Evolutionary conservation across 2,888 invertebrate species (phyloP).

Genomic region (Nomada flava): DNA sequence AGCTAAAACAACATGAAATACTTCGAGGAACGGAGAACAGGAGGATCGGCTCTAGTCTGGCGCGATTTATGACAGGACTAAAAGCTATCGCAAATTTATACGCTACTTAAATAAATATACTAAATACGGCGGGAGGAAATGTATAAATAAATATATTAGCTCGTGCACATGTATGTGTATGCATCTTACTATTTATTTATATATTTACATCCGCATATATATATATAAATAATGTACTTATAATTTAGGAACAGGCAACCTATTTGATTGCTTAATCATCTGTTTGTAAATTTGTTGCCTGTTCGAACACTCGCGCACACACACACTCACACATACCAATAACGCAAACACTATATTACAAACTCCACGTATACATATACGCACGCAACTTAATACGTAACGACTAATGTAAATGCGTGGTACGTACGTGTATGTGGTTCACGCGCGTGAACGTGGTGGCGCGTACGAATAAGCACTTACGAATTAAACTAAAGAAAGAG

Average conservation of each 20-base stretch:
- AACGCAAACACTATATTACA: conserved; percentile 29
- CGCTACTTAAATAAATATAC: conserved; percentile 82
- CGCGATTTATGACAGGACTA: conserved; percentile 54
- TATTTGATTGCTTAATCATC: conserved; percentile 63
- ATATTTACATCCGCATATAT: conserved; percentile 50
- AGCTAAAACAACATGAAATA: conserved; percentile 74
- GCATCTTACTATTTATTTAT: conserved; percentile 31
- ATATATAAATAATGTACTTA: conserved; percentile 65
- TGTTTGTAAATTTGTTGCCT: conserved; percentile 64
- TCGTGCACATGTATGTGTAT: conserved; percentile 23
- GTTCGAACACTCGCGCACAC: conserved; percentile 43
- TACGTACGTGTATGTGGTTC: conserved; percentile 33
- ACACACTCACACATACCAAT: not conserved
- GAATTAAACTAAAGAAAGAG: conserved; percentile 31
- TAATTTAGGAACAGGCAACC: conserved; percentile 62
- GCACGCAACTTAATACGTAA: conserved; percentile 15
- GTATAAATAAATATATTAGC: conserved; percentile 74
- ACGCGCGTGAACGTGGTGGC: conserved; percentile 24
- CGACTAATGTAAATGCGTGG: conserved; percentile 33
- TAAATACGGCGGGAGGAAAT: conserved; percentile 68
- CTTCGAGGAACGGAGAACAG: conserved; percentile 48
- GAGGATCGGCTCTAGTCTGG: conserved; percentile 63
- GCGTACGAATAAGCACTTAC: conserved; percentile 35
- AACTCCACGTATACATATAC: conserved; percentile 30
- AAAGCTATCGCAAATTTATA: conserved; percentile 81